These are phyloP conservation scores for Podargus strigoides DNA, from an alignment of 2,797 vertebrate genomes.

Conservation along the genomic window DNA sequence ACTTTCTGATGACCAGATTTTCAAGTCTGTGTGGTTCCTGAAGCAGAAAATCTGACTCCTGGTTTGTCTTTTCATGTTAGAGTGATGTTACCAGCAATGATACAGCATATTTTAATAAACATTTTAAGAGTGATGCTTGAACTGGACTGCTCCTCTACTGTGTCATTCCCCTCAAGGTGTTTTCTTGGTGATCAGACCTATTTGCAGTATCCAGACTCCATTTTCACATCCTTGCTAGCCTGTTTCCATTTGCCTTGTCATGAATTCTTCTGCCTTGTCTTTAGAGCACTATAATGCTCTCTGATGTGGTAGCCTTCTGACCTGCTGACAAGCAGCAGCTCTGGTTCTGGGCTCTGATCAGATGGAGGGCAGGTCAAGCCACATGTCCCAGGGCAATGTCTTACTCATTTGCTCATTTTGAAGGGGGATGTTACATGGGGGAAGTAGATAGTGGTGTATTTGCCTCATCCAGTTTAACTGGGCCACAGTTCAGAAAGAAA, in stretches of 20 bases:
- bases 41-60: not conserved
- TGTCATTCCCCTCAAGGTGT: not conserved
- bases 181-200: not conserved
- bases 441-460: not conserved
- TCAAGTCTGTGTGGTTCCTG: not conserved
- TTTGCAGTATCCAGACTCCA: not conserved
- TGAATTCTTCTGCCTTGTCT: not conserved
- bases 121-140: not conserved
- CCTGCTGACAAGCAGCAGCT: not conserved
- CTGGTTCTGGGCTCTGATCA: not conserved
- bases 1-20: not conserved
- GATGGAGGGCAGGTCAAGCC: not conserved
- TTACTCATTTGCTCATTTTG: accelerated
- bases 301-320: not conserved
- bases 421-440: not conserved
- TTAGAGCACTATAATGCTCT: not conserved
- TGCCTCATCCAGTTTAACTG: not conserved
- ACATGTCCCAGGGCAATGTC: not conserved
- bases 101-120: not conserved
- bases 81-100: not conserved
- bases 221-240: not conserved
- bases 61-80: not conserved
- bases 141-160: not conserved
- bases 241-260: not conserved
- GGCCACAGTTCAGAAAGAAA: not conserved